Base-by-base conservation (phyloP, 2,888 invertebrate genomes). In the Prosapia bicincta region DNA sequence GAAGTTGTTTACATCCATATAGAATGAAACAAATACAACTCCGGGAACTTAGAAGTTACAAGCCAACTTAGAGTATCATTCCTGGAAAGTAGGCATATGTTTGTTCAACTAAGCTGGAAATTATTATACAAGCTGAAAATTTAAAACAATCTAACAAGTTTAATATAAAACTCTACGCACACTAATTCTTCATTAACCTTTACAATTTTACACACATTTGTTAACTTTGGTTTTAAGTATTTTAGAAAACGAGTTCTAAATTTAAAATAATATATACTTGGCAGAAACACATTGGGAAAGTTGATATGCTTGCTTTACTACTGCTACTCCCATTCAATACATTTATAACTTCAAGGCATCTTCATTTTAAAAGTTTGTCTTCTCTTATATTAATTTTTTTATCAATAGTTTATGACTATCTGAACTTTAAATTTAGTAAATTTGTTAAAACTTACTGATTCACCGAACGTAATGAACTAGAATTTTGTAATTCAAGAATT, bases 271-370 rank as follows among this genome's bases (percentile, higher is more conserved):
- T 13, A 38, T 13, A 38, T 2, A 15, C 38, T 2, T 20, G n/a
- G 54, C n/a, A 20, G 54, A 54, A 54, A 54, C 20, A 54, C 54
- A 54, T 54, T 38, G 38, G 54, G 20, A 20, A 54, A 54, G 20
- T 54, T 54, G 54, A 54, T 54, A 54, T 54, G 54, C n/a, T n/a
- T n/a, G n/a, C 54, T 54, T 54, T 54, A 13, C 54, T 54, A n/a
- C 20, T 3, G 54, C 54, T 68, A 68, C 68, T 26, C 28, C n/a
- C 28, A 68, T 68, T 28, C 68, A 26, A 15, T 28, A 15, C 25
- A 26, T 28, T 28, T 28, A 26, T 26, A 66, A 23, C 26, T 68
- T 68, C 28, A 68, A 68, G 68, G 68, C 68, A 68, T 68, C 20
- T 68, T 26, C 25, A 66, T 66, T 66, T 66, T 26, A 20, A 54